Evolutionary conservation across 2,888 invertebrate species (phyloP), one percentile per base, ranked within the genome.

Genomic region (Pachydiplax longipennis): DNA sequence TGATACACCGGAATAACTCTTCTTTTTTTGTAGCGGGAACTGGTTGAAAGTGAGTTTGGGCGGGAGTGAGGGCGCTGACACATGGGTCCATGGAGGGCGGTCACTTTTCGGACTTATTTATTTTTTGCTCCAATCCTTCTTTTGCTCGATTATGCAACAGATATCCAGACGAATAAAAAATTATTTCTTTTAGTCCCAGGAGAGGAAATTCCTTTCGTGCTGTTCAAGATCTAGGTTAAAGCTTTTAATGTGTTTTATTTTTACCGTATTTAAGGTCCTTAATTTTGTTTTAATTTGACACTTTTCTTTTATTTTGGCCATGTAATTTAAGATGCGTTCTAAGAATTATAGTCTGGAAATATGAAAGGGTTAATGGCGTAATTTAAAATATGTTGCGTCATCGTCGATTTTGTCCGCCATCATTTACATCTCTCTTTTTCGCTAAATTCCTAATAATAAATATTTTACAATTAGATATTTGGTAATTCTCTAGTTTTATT

Each of bases 221-320:
- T 22, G 87, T 61, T 87, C 87, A 87, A 87, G 87, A 87, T 87
- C 87, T 87, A 87, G 87, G 87, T 87, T 87, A 83, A 61, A 18
- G 61, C 18, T 65, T 37, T 65, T 53, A 15, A 65, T 53, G 37
- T 4, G 37, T 10, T 73, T 73, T 73, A 31, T 73, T 73, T 25
- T 31, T 73, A 3, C 53, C 0, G 53, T 25, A 73, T 25, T 31
- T 31, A 73, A 25, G 31, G 73, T 13, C 13, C 31, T 73, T 31
- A 73, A 4, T 31, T 73, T 13, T 73, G 31, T 73, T 25, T 3
- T 12, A 10, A 31, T 73, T 65, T n/a, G 65, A 65, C 25, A 6
- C n/a, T 22, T n/a, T 65, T 65, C 73, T 73, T 73, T 73, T 73
- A 73, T 73, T 73, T 73, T 73, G 0, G 13, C 10, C 8, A 31